Evolutionary conservation across 2,797 vertebrate genomes (phyloP).

Genomic region (Amblyraja radiata): DNA sequence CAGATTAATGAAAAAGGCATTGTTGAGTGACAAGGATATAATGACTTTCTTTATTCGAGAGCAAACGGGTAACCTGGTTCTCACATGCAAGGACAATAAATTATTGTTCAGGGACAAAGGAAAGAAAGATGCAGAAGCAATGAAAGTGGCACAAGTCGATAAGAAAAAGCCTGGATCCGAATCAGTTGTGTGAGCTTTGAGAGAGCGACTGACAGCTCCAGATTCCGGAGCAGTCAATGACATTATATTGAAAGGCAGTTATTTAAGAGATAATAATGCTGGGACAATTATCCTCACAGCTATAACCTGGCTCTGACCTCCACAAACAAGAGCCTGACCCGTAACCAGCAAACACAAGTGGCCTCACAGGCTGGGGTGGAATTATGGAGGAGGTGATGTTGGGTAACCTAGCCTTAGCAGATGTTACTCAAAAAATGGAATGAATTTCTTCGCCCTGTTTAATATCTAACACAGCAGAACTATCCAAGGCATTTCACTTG

Average conservation of each 20-base stretch:
- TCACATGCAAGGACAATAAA: not conserved
- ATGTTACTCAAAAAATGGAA: not conserved
- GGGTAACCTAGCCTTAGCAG: not conserved
- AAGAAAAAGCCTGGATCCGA: not conserved
- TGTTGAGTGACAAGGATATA: not conserved
- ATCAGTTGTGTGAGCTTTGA: not conserved
- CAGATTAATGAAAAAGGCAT: not conserved
- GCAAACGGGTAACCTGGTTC: not conserved
- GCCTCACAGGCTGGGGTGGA: not conserved
- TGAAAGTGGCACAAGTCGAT: not conserved
- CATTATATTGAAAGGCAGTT: not conserved
- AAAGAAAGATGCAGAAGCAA: not conserved
- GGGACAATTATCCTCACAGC: not conserved
- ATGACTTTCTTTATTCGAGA: not conserved
- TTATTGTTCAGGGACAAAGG: not conserved
- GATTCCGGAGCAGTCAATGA: not conserved
- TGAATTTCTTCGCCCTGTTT: not conserved
- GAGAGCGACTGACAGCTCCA: not conserved
- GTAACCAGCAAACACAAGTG: not conserved
- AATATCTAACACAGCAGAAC: not conserved
- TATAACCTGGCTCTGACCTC: slow-evolving; percentile 7
- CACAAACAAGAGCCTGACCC: not conserved
- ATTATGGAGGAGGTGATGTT: not conserved
- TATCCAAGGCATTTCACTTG: not conserved
- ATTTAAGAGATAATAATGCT: not conserved